Evolutionary conservation across 2,888 invertebrate species (phyloP).

Genomic region (Brenthis ino): DNA sequence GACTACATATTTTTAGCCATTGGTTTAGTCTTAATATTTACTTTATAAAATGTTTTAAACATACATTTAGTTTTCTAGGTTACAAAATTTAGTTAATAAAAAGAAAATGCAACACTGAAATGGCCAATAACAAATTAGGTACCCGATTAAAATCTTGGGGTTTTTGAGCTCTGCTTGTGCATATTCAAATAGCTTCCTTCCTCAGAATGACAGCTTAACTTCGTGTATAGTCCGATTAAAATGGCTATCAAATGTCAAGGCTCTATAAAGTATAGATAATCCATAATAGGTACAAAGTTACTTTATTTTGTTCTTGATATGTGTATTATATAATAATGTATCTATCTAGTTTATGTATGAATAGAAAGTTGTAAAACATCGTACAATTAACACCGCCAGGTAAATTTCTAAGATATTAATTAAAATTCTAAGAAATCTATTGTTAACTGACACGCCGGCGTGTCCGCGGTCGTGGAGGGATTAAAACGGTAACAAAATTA

Average conservation of each 20-base stretch:
- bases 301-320: not conserved
- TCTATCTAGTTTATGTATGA: too few species aligned
- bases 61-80: not conserved
- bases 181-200: conserved; percentile 49
- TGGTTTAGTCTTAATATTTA: too few species aligned
- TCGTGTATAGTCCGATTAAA: conserved; percentile 39
- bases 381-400: too few species aligned
- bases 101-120: not conserved
- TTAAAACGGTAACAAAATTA: too few species aligned
- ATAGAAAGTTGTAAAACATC: too few species aligned
- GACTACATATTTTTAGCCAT: too few species aligned
- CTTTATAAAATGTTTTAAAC: too few species aligned
- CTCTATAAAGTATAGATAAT: not conserved
- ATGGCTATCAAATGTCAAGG: conserved; percentile 43
- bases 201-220: conserved; percentile 43
- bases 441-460: too few species aligned
- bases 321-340: too few species aligned
- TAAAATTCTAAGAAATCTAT: too few species aligned
- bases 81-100: not conserved
- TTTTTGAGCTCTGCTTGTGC: conserved; percentile 44
- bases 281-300: not conserved
- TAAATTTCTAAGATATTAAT: too few species aligned
- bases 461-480: too few species aligned
- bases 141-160: conserved; percentile 8
- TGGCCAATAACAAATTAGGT: not conserved